Evolutionary conservation across 2,888 invertebrate species (phyloP), one percentile per base, ranked within the genome.

Genomic region (Plebejus argus): DNA sequence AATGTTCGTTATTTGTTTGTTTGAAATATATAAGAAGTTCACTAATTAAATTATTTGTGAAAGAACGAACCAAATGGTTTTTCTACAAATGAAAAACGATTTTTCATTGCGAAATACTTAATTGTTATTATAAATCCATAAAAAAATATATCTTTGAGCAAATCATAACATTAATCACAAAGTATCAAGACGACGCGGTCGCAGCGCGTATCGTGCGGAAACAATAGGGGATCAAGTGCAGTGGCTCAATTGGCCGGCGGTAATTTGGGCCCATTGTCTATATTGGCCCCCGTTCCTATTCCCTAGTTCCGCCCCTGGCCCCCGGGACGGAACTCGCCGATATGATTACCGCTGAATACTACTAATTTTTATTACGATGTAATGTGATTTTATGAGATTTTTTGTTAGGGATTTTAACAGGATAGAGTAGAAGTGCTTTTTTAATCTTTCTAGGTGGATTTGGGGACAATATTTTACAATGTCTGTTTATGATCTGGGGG

Each of bases 181-280:
- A 89, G 84, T 85, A 89, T 90, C 92, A 91, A 93, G 83, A 80
- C 79, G 3, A 6, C 0, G 72, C 7, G 20, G 28, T 85, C 80
- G 45, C 71, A 23, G 78, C 76, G 77, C 80, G 81, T 83, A 87
- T 86, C 84, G 87, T 91, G 89, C 90, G 92, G 93, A 92, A 92
- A 93, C 93, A 93, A 93, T 93, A 88, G 90, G 89, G 91, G 86
- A 93, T 92, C 92, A 92, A 89, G 90, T 90, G 88, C 87, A 90
- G 89, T 89, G 84, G 87, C 89, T 91, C 93, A 94, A 94, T 94
- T 94, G 94, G 92, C 91, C 93, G 91, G 91, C 86, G 87, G 92
- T 93, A 91, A 93, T 93, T 93, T 91, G 86, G 89, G 87, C 87
- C 89, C 83, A 94, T 94, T 94, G 94, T 94, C 91, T 92, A 86